These are phyloP conservation scores for Tipula vernalis DNA, from an alignment of 2,888 invertebrate genomes.

Conservation along the genomic window DNA sequence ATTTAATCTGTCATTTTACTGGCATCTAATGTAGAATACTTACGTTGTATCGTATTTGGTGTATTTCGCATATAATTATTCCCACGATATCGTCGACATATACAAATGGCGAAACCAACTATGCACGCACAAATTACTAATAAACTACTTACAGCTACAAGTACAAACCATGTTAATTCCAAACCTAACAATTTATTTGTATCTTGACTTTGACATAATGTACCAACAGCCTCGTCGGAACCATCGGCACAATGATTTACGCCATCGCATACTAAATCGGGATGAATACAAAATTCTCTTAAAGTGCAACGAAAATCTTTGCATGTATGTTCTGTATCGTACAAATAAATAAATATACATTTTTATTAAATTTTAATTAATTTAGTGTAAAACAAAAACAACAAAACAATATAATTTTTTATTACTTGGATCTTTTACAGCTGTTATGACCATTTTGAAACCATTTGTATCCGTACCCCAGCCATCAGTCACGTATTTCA, in stretches of 20 bases:
- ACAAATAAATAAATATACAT: conserved; percentile 22
- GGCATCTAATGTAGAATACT: conserved; percentile 17
- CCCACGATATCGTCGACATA: conserved; percentile 54
- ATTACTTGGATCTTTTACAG: conserved; percentile 89
- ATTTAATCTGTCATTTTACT: background rate
- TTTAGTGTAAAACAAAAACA: background rate
- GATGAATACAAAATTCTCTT: conserved; percentile 84
- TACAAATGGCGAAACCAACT: conserved; percentile 59
- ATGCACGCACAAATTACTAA: conserved; percentile 56
- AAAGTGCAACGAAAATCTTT: conserved; percentile 79
- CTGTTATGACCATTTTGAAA: conserved; percentile 86
- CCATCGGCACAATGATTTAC: conserved; percentile 90
- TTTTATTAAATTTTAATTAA: conserved; percentile 9
- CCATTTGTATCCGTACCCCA: conserved; percentile 89
- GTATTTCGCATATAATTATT: conserved; percentile 34
- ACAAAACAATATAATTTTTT: conserved; percentile 26
- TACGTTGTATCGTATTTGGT: conserved; percentile 37
- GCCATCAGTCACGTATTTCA: conserved; percentile 85
- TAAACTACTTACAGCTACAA: conserved; percentile 54
- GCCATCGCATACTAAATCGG: conserved; percentile 82
- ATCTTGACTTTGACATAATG: conserved; percentile 72
- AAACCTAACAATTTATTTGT: conserved; percentile 54
- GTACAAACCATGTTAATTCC: conserved; percentile 64
- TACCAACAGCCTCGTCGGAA: conserved; percentile 78
- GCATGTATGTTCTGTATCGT: conserved; percentile 60